Evolutionary conservation across 2,888 invertebrate genomes (phyloP), one percentile per base, ranked within the genome.

Genomic region (Chaetoderma sp.): DNA sequence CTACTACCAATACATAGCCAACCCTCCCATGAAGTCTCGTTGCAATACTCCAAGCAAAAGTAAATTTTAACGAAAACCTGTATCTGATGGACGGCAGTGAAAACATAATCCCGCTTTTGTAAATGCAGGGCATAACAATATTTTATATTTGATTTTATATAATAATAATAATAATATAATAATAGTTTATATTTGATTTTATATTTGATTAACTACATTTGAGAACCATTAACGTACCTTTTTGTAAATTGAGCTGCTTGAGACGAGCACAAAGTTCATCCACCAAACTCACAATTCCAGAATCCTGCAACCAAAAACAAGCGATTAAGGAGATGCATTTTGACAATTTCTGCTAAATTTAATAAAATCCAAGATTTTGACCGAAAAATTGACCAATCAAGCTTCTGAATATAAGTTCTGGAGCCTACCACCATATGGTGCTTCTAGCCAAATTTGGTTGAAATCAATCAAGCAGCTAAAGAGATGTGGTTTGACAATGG

Each of bases 181-280:
- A 36, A 10, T 36, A 36, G n/a, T 13, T 36, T n/a, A 36, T 10
- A 13, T 36, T 10, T 36, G n/a, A 13, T 36, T 36, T 36, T 10
- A 36, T n/a, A n/a, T 13, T 36, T 36, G 10, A 36, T 13, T 36
- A 36, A 36, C n/a, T n/a, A 10, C n/a, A n/a, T n/a, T n/a, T n/a
- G n/a, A n/a, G n/a, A n/a, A n/a, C 55, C n/a, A 47, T 57, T 36
- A 16, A 57, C 61, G 30, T 65, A 78, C 78, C 75, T 74, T 72
- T 65, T 28, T 59, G 66, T 55, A 69, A 67, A 63, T 66, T 72
- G 54, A 65, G 90, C 87, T 93, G 91, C 86, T 92, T 91, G 80
- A 94, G 88, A 88, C 92, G 92, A 77, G 90, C 90, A 87, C 93
- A 93, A 83, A 94, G 89, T 89, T 94, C 93, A 87, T 94, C 93